Conservation (phyloP, 2,113 vertebrate genomes). For the Myiozetetes cayanensis region DNA sequence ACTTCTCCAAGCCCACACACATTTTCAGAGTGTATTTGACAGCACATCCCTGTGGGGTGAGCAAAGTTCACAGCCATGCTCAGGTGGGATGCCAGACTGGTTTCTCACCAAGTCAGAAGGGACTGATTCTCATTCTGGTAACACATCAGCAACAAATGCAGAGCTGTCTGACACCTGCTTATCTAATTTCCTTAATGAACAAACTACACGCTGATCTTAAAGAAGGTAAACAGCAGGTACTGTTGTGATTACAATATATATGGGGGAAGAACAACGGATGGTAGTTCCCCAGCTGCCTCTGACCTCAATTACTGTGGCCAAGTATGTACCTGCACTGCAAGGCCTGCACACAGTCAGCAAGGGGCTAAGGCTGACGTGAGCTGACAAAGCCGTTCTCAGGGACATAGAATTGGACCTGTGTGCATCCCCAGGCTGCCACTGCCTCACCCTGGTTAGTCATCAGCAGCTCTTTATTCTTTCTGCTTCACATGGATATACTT, state of each 20-base stretch:
- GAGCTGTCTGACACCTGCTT: background rate
- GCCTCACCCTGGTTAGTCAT: background rate
- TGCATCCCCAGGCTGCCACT: background rate
- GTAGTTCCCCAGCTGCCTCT: background rate
- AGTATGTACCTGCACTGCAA: background rate
- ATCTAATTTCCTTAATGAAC: background rate
- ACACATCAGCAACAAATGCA: background rate
- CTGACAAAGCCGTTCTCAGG: background rate
- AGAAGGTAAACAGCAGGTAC: background rate
- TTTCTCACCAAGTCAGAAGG: background rate
- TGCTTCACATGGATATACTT: background rate
- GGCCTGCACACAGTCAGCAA: background rate
- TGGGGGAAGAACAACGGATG: accelerated
- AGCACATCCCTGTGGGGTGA: background rate
- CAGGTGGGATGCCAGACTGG: background rate
- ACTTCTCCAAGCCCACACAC: background rate
- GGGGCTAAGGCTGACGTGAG: background rate
- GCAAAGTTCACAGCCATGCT: background rate
- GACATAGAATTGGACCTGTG: accelerated
- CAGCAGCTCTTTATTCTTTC: background rate
- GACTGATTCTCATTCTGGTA: background rate
- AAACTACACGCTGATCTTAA: background rate
- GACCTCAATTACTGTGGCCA: background rate
- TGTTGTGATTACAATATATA: background rate
- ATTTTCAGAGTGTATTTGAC: background rate